These are phyloP conservation scores for Pachyramphus minor DNA, from an alignment of 2,113 vertebrate genomes.

Conservation along the genomic window DNA sequence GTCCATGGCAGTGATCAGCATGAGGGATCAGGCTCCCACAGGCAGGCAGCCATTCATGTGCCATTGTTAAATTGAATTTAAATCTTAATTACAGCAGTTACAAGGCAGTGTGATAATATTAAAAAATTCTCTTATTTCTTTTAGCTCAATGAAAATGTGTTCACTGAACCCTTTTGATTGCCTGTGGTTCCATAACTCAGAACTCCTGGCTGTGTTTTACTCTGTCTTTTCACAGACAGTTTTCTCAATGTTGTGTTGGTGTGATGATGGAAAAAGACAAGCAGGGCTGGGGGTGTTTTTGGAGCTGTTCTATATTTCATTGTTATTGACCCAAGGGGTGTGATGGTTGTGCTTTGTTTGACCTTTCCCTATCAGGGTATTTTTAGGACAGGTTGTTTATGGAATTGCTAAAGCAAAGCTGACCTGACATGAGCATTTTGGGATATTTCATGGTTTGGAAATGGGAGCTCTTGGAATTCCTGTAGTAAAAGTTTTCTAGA, in stretches of 20 bases:
- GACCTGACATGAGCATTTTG: not conserved
- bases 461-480: not conserved
- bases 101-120: not conserved
- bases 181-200: not conserved
- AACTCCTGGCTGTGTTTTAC: not conserved
- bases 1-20: not conserved
- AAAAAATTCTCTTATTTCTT: not conserved
- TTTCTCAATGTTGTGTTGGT: not conserved
- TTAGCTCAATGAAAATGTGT: not conserved
- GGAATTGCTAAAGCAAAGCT: not conserved
- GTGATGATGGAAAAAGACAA: not conserved
- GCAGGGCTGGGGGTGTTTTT: not conserved
- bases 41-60: not conserved
- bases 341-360: not conserved
- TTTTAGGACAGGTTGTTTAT: not conserved
- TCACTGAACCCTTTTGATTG: not conserved
- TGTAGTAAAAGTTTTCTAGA: not conserved
- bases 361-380: not conserved
- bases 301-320: not conserved
- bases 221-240: not conserved
- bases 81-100: not conserved
- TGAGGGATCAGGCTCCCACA: not conserved
- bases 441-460: not conserved
- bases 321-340: not conserved
- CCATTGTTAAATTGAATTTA: not conserved